These are phyloP conservation scores for Drosophila serrata DNA, from an alignment of 1,140 invertebrate species.

Conservation along the genomic window DNA sequence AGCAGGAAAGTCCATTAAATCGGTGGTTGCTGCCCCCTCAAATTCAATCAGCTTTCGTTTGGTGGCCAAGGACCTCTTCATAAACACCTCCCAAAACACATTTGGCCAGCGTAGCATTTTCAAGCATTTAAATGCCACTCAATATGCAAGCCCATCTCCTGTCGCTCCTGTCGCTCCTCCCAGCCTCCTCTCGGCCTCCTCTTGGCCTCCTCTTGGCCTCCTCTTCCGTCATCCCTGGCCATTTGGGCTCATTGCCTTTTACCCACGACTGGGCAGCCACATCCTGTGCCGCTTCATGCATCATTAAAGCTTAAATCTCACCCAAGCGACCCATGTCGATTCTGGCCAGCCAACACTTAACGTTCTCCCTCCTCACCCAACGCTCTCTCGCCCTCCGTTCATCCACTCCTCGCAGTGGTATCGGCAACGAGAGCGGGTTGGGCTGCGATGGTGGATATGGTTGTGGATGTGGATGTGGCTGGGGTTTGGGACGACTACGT, in stretches of 20 bases:
- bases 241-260: conserved; percentile 83
- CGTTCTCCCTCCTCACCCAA: conserved; percentile 41
- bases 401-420: conserved; percentile 17
- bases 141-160: conserved; percentile 77
- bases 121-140: conserved; percentile 83
- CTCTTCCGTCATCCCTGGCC: conserved; percentile 31
- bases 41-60: conserved; percentile 48
- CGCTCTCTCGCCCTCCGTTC: conserved; percentile 13
- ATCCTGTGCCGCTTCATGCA: conserved; percentile 83
- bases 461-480: conserved; percentile 1
- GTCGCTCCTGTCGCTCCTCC: conserved; percentile 4
- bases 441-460: conserved; percentile 14
- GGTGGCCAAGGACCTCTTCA: conserved; percentile 62
- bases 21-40: conserved; percentile 4
- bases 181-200: background rate
- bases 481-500: conserved; percentile 55
- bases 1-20: conserved; percentile 24
- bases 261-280: conserved; percentile 82
- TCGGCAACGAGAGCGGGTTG: conserved; percentile 12
- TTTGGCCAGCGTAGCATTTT: conserved; percentile 62
- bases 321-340: conserved; percentile 80
- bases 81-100: conserved; percentile 73
- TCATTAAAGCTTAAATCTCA: conserved; percentile 84
- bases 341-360: conserved; percentile 77
- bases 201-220: background rate